Conservation (phyloP, 2,113 vertebrate genomes). For the Furnarius figulus region DNA sequence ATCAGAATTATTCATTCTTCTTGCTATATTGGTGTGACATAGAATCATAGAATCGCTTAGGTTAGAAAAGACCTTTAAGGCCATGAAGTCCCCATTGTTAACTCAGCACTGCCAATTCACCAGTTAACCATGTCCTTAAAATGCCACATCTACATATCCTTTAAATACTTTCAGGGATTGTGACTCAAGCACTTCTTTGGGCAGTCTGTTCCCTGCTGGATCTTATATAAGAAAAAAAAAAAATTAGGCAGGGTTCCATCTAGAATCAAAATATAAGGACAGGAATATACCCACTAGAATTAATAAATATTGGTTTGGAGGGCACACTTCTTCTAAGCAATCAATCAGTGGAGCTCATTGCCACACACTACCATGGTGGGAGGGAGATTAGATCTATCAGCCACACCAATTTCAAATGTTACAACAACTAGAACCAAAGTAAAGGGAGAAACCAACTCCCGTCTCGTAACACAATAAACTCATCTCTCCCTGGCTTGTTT, state of each 20-base stretch:
- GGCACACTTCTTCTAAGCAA: neutral
- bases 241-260: neutral
- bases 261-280: neutral
- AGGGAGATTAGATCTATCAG: neutral
- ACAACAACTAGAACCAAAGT: neutral
- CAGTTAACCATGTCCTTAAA: neutral
- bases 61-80: neutral
- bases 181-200: neutral
- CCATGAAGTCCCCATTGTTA: rapidly evolving
- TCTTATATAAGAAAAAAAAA: neutral
- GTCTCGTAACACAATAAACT: neutral
- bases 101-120: neutral
- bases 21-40: neutral
- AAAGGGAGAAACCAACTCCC: neutral
- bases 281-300: neutral
- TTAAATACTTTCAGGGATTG: neutral
- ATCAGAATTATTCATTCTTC: neutral
- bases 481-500: neutral
- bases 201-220: neutral
- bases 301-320: neutral
- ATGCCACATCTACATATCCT: neutral
- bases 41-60: neutral
- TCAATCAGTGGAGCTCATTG: neutral
- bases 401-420: neutral
- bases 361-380: neutral